Evolutionary conservation across 2,888 invertebrate species (phyloP), one percentile per base, ranked within the genome.

Genomic region (Dexiosoma caninum): DNA sequence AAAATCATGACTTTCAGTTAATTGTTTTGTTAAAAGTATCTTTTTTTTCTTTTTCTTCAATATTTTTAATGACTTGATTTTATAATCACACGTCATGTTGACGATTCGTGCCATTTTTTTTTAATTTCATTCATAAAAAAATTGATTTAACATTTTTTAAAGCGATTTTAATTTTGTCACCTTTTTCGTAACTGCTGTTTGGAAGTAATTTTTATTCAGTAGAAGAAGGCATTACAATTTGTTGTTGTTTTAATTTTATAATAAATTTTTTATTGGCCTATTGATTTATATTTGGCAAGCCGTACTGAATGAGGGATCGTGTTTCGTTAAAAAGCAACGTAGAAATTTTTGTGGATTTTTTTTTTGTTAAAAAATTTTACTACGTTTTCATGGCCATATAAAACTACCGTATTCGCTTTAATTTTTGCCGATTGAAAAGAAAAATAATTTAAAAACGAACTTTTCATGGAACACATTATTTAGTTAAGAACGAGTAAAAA

Each of bases 151-250:
- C 3, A 5, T 37, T 12, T 64, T 55, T 57, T 57, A 35, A 51
- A 14, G 37, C 9, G 16, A 70, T 66, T 80, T 76, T 76, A 67
- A 75, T 76, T 80, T 71, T 76, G 75, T 71, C 80, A 71, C 75
- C 71, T 55, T 46, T 66, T 49, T 35, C 6, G 32, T 30, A 21
- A 42, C 21, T 7, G n/a, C 10, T 42, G 19, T 30, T 14, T 21
- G n/a, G 14, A 57, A n/a, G n/a, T n/a, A n/a, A 21, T 51, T 21
- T n/a, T 23, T 27, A 6, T 35, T 55, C 49, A 42, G 7, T 4
- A 9, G n/a, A n/a, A n/a, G 51, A 62, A 46, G 57, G 16, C 49
- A 53, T n/a, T 35, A 7, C 14, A 46, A 27, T 44, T 40, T 44
- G 27, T 27, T 27, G 27, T 27, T 27, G 27, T 30, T 60, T 30